These are phyloP conservation scores for Denticeps clupeoides DNA, from an alignment of 2,797 vertebrate genomes.

Conservation along the genomic window DNA sequence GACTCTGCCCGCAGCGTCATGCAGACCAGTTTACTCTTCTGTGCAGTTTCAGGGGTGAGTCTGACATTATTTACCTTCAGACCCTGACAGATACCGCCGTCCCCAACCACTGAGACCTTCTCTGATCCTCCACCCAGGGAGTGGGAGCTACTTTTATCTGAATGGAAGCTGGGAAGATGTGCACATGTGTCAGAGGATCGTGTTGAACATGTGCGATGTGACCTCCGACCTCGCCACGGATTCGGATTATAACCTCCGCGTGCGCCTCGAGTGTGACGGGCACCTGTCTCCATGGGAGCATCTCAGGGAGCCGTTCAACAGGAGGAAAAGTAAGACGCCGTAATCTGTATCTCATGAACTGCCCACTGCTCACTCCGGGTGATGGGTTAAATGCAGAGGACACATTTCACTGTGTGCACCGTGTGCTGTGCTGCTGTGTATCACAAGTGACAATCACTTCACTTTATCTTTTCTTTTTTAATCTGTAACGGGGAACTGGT, in stretches of 20 bases:
- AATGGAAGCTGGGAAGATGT: constrained; percentile 48
- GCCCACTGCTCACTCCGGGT: too few species aligned
- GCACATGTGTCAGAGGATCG: constrained; percentile 34
- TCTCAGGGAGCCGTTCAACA: constrained; percentile 44
- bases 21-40: constrained; percentile 37
- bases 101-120: too few species aligned
- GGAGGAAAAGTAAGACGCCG: constrained; percentile 48
- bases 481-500: neutral
- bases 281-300: constrained; percentile 30
- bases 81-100: neutral
- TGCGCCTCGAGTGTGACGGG: constrained; percentile 36
- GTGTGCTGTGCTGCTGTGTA: too few species aligned
- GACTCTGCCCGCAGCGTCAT: constrained; percentile 33
- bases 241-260: constrained; percentile 50
- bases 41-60: constrained; percentile 50
- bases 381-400: too few species aligned
- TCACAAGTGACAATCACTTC: too few species aligned
- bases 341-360: neutral
- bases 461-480: neutral
- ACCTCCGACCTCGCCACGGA: constrained; percentile 53
- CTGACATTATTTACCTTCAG: neutral
- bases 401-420: too few species aligned
- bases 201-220: constrained; percentile 43
- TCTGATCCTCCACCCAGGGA: constrained; percentile 35
- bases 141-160: constrained; percentile 43